Evolutionary conservation across 2,888 invertebrate genomes (phyloP).

Genomic region (Cephonodes hylas): DNA sequence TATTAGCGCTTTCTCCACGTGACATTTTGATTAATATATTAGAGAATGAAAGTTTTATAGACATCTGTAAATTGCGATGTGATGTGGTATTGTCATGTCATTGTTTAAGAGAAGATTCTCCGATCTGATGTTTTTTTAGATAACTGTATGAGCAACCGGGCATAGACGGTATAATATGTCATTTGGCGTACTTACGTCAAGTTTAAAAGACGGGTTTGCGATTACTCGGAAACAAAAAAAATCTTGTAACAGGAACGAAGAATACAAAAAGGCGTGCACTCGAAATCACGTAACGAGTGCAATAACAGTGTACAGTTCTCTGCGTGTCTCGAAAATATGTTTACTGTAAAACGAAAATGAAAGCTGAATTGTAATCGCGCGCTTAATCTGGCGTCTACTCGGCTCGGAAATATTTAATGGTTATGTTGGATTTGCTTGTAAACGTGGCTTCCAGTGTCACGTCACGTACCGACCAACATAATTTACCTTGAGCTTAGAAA

Average conservation of each 20-base stretch:
- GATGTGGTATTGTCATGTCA: too few species aligned
- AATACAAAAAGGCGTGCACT: neutral
- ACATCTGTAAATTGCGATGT: too few species aligned
- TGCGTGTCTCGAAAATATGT: constrained; percentile 6
- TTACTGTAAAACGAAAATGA: constrained; percentile 30
- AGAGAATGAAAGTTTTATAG: neutral
- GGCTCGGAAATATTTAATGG: constrained; percentile 18
- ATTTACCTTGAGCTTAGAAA: constrained; percentile 7
- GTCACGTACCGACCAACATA: constrained; percentile 3
- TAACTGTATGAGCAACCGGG: too few species aligned
- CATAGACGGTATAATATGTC: too few species aligned
- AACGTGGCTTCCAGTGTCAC: constrained; percentile 15
- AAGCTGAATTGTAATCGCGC: constrained; percentile 26
- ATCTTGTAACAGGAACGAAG: neutral
- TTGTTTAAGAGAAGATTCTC: too few species aligned
- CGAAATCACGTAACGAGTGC: constrained; percentile 21
- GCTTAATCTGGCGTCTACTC: constrained; percentile 27
- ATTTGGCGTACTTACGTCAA: too few species aligned
- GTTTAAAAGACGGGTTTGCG: too few species aligned
- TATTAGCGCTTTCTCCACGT: neutral
- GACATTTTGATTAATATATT: neutral
- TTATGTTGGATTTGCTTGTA: constrained; percentile 28
- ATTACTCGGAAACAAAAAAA: too few species aligned
- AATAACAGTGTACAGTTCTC: constrained; percentile 19
- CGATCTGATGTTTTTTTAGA: too few species aligned